Conservation (phyloP, 2,888 invertebrate genomes). For the Leucophenga maculata region DNA sequence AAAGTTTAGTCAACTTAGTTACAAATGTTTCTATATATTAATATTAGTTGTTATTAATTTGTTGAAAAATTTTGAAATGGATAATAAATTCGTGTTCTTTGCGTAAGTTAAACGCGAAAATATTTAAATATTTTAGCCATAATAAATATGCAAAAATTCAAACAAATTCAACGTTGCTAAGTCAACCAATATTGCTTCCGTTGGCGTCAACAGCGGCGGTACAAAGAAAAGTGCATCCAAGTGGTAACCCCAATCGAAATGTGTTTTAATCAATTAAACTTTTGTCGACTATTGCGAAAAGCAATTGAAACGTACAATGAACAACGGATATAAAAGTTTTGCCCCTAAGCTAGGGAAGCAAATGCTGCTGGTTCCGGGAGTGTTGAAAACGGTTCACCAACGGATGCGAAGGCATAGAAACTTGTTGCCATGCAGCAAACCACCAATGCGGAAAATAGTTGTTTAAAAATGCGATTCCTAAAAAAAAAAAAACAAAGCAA, state of each 20-base stretch:
- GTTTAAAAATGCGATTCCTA: neutral
- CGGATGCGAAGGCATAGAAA: neutral
- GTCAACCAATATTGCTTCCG: neutral
- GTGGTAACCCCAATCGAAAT: too few relatives aligned
- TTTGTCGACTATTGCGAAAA: neutral
- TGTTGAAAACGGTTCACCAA: too few relatives aligned
- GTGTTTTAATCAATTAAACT: conserved; percentile 5
- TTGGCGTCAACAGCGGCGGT: neutral
- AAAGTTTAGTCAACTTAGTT: too few relatives aligned
- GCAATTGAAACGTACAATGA: neutral
- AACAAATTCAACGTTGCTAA: neutral
- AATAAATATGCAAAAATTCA: neutral
- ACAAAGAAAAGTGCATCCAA: too few relatives aligned
- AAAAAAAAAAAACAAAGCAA: neutral
- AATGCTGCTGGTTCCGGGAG: too few relatives aligned
- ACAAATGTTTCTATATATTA: too few relatives aligned
- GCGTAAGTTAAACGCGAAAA: conserved; percentile 15
- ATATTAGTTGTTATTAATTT: too few relatives aligned
- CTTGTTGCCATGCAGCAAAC: neutral
- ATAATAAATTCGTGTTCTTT: conserved; percentile 9
- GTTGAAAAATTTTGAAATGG: neutral
- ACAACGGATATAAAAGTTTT: conserved; percentile 4
- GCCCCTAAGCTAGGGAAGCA: too few relatives aligned
- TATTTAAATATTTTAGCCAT: neutral
- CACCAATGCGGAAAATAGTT: neutral